phyloP scores from a whole-genome alignment of 2,797 vertebrate species.

The Emys orbicularis region DNA sequence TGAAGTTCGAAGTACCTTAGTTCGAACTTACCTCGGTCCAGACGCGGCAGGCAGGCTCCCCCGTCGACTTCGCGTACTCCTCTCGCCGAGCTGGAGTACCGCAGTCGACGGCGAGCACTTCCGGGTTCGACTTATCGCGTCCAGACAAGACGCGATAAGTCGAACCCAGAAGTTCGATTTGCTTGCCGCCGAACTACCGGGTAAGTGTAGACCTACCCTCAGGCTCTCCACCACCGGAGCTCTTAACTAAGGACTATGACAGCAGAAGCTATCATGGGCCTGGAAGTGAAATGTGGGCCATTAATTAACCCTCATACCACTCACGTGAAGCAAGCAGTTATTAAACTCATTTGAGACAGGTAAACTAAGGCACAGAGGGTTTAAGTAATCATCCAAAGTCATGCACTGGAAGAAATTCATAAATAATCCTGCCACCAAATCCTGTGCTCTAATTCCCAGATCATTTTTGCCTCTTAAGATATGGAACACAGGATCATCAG shows the following conservation, averaged over 20 bases:
- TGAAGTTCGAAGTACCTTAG: too few species aligned
- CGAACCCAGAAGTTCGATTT: too few species aligned
- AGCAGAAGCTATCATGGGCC: neutral
- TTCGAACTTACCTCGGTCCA: too few species aligned
- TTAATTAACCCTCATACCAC: neutral
- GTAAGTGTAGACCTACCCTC: too few species aligned
- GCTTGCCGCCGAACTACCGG: too few species aligned
- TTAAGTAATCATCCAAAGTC: neutral
- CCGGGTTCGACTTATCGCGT: too few species aligned
- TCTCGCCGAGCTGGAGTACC: too few species aligned
- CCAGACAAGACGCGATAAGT: too few species aligned
- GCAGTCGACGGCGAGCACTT: too few species aligned
- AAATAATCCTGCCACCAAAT: conserved; percentile 1
- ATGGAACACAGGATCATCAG: neutral
- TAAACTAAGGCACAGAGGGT: conserved; percentile 23
- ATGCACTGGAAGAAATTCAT: conserved; percentile 16
- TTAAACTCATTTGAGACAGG: neutral
- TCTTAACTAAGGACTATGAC: neutral
- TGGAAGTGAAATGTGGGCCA: neutral
- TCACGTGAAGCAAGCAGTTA: neutral
- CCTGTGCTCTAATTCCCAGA: conserved; percentile 32
- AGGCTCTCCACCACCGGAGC: rapidly evolving
- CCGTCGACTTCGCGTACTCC: too few species aligned
- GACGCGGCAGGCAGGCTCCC: too few species aligned
- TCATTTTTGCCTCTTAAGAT: conserved; percentile 19